Conservation (phyloP, 2,797 vertebrate genomes). For the Tangara arthus region DNA sequence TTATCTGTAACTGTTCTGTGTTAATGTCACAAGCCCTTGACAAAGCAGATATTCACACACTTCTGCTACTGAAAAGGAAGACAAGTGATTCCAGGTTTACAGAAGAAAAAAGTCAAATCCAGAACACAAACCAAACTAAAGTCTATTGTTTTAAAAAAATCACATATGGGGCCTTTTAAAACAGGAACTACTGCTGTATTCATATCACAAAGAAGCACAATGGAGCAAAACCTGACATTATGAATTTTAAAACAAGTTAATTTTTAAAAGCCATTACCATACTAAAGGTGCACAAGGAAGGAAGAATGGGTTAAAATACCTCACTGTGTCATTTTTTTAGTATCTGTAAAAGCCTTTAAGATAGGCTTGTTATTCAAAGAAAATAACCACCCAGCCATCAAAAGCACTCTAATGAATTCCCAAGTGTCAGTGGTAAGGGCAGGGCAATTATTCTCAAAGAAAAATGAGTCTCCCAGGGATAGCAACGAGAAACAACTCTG, state of each 20-base stretch:
- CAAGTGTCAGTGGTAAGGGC: background rate
- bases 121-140: background rate
- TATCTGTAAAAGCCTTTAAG: background rate
- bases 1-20: background rate
- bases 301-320: background rate
- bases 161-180: background rate
- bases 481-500: background rate
- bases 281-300: background rate
- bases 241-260: rapidly evolving
- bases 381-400: background rate
- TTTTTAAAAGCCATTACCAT: background rate
- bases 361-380: background rate
- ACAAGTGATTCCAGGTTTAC: background rate
- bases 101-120: background rate
- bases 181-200: background rate
- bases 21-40: background rate
- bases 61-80: background rate
- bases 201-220: background rate
- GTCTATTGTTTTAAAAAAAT: background rate
- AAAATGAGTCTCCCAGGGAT: background rate
- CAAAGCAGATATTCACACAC: background rate
- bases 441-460: background rate
- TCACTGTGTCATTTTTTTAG: background rate
- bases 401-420: background rate
- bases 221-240: background rate